phyloP scores from a whole-genome alignment of 2,888 invertebrate species.

The Sclerodermus sp. region DNA sequence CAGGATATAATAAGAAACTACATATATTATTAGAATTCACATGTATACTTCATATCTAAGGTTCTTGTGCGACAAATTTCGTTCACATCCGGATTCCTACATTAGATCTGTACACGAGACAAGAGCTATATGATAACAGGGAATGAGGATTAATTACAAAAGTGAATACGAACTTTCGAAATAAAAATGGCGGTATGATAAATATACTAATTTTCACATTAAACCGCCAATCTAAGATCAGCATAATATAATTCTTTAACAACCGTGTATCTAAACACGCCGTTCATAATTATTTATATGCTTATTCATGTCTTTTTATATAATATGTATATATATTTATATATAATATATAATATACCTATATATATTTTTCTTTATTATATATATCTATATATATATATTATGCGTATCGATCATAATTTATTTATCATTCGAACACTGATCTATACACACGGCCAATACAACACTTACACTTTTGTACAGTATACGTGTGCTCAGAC shows the following conservation, averaged over 20 bases:
- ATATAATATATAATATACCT: conserved; percentile 10
- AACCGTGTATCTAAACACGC: conserved; percentile 22
- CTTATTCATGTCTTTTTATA: conserved; percentile 9
- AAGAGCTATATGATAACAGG: conserved; percentile 3
- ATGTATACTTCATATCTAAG: no score
- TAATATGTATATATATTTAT: conserved; percentile 1
- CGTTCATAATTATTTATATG: conserved; percentile 19
- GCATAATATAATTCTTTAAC: conserved; percentile 22
- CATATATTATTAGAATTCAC: no score
- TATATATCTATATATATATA: conserved; percentile 11
- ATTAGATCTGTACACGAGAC: conserved; percentile 26
- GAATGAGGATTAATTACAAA: conserved; percentile 6
- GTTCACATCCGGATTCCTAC: conserved; percentile 14
- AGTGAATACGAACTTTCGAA: conserved; percentile 6
- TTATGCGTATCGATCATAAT: conserved; percentile 10
- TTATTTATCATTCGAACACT: conserved; percentile 23
- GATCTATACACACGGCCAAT: conserved; percentile 1
- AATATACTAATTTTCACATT: conserved; percentile 6
- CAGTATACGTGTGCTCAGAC: conserved; percentile 10
- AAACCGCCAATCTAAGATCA: not conserved
- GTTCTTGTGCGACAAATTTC: not conserved
- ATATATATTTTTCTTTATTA: no score
- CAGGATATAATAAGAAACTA: no score
- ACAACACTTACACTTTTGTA: conserved; percentile 10
- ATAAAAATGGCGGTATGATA: conserved; percentile 18